Conservation (phyloP, 1,140 invertebrate species). For the Euwallacea similis region DNA sequence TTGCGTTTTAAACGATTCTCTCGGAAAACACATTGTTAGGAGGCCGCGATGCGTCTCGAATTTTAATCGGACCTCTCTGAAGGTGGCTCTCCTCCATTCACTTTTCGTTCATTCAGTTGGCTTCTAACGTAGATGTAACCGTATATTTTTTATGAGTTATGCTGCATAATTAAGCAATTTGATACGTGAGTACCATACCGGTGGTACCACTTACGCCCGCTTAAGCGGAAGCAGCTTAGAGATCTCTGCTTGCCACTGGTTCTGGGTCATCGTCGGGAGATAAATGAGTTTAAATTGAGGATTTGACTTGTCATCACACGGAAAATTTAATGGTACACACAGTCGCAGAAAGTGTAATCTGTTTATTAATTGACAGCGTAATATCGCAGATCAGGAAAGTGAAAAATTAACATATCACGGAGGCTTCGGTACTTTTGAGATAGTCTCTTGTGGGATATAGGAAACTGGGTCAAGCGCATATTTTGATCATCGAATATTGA, state of each 20-base stretch:
- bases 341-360: background rate
- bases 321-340: background rate
- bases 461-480: background rate
- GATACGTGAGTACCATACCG: conserved; percentile 24
- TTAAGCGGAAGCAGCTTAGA: background rate
- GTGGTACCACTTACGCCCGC: background rate
- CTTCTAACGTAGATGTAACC: conserved; percentile 30
- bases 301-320: too few relatives aligned
- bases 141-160: conserved; percentile 33
- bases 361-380: conserved; percentile 6
- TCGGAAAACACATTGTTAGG: conserved; percentile 40
- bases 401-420: background rate
- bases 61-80: conserved; percentile 23
- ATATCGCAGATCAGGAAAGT: background rate
- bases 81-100: conserved; percentile 24
- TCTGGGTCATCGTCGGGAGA: background rate
- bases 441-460: background rate
- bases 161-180: conserved; percentile 25
- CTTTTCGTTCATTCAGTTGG: conserved; percentile 20
- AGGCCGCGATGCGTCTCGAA: conserved; percentile 26
- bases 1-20: conserved; percentile 25
- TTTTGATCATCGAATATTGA: background rate
- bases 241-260: background rate
- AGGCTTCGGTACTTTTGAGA: background rate
- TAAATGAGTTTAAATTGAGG: background rate